Evolutionary conservation across 2,888 invertebrate species (phyloP), one percentile per base, ranked within the genome.

Genomic region (Aporophyla nigra): DNA sequence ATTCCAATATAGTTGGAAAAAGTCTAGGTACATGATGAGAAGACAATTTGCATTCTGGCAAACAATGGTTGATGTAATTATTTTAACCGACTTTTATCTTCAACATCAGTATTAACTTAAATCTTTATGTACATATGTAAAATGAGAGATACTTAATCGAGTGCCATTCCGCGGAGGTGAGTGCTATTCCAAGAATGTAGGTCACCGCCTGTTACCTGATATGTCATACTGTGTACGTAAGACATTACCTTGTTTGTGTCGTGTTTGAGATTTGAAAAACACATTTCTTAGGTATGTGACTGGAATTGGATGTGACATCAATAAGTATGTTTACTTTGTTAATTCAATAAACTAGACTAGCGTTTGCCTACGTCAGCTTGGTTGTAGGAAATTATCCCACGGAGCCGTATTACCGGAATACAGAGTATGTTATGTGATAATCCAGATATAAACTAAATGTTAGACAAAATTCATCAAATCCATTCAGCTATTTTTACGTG

Each of bases 181-280:
- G 19, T 67, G 71, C 62, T 77, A 43, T 71, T 68, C 61, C 61
- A 46, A 56, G 71, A 74, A 86, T 77, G 71, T 71, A 77, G 80
- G 80, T 69, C 73, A 71, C 27, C 56, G 51, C 49, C 68, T 21
- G 58, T 59, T 21, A 33, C 51, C n/a, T 56, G 51, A 49, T 56
- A 56, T 69, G 54, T 66, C 63, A 61, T 46, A 62, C 27, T 27
- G 65, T 61, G 7, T 66, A 63, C 54, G 33, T 51, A 40, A 53
- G n/a, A 59, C 27, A 61, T 66, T 53, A 14, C 46, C 59, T 54
- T 49, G 53, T 43, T 79, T 79, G 56, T 58, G 49, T 58, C 33
- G 40, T 27, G 24, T 67, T 77, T 54, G 9, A 6, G 59, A 40
- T 40, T 56, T n/a, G 0, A 24, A 71, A 70, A 40, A 33, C 9